These are phyloP conservation scores for Dipodomys spectabilis DNA, from an alignment of 2,113 vertebrate genomes.

Conservation along the genomic window DNA sequence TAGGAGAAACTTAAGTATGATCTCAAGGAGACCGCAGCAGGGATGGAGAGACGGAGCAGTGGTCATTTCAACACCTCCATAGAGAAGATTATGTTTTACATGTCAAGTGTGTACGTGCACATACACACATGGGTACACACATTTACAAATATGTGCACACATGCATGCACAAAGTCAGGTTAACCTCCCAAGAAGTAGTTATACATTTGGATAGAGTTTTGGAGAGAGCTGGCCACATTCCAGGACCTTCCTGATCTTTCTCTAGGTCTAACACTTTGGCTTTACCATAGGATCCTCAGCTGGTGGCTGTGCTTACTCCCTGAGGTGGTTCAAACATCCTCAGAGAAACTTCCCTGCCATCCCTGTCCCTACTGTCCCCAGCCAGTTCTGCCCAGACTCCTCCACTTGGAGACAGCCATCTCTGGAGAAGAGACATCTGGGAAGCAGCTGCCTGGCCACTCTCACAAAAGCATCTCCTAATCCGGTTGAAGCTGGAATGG, in stretches of 20 bases:
- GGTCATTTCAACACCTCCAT: background rate
- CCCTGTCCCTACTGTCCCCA: background rate
- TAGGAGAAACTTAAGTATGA: background rate
- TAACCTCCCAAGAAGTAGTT: conserved; percentile 23
- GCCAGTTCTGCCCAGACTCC: background rate
- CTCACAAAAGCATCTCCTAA: conserved; percentile 35
- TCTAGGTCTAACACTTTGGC: background rate
- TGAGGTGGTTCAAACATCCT: background rate
- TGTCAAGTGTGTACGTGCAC: background rate
- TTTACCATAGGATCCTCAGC: background rate
- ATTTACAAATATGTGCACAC: background rate
- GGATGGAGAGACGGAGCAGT: background rate
- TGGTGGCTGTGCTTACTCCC: no score
- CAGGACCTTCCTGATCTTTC: background rate
- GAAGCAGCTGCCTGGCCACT: conserved; percentile 67
- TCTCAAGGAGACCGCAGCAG: background rate
- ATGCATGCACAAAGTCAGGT: background rate
- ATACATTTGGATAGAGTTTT: conserved; percentile 37
- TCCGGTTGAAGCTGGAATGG: conserved; percentile 33
- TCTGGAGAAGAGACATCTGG: conserved; percentile 70
- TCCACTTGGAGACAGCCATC: background rate
- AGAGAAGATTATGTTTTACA: background rate
- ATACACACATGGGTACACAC: background rate
- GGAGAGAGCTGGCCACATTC: conserved; percentile 13
- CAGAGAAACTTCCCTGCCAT: background rate